These are phyloP conservation scores for mouse (Mus musculus) DNA, from an alignment of 2,113 vertebrate genomes.

Conservation along the genomic window GRCm39 chr5:31827501-31828000, in stretches of 20 bases:
- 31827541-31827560: slow-evolving; percentile 8
- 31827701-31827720: slow-evolving; percentile 52
- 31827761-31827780: slow-evolving; percentile 58
- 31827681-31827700: slow-evolving; percentile 56
- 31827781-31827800: slow-evolving; percentile 53
- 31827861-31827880: slow-evolving; percentile 58
- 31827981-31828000: not conserved
- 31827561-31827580: not conserved
- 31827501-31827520: slow-evolving; percentile 45
- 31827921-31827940: slow-evolving; percentile 64
- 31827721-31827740: slow-evolving; percentile 32
- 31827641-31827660: slow-evolving; percentile 38
- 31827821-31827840: slow-evolving; percentile 70
- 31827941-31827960: slow-evolving; percentile 51
- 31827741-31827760: slow-evolving; percentile 63
- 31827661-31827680: slow-evolving; percentile 52
- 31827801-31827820: slow-evolving; percentile 37
- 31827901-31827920: slow-evolving; percentile 9
- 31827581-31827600: not conserved
- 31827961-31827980: not conserved
- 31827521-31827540: slow-evolving; percentile 70
- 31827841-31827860: slow-evolving; percentile 61
- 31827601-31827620: not conserved
- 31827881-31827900: slow-evolving; percentile 59
- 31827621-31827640: slow-evolving; percentile 32